Evolutionary conservation across 2,888 invertebrate species (phyloP).

Genomic region (Petrolisthes cinctipes): DNA sequence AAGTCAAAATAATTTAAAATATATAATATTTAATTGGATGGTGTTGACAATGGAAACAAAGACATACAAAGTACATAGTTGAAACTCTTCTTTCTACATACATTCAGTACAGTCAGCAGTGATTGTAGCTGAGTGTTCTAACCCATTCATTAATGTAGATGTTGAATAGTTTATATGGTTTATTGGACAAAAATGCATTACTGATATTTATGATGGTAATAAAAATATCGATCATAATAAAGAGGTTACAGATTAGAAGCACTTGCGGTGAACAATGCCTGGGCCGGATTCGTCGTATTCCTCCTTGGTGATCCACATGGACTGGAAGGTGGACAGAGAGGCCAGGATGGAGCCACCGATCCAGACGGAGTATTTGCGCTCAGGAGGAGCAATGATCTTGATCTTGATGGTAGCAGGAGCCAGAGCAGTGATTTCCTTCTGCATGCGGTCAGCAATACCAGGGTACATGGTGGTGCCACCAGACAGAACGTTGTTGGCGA

Average conservation of each 20-base stretch:
- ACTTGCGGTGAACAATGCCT: constrained; percentile 67
- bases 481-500: constrained; percentile 67
- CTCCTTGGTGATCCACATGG: constrained; percentile 66
- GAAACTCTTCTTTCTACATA: no score
- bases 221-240: background rate
- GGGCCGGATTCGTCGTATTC: constrained; percentile 67
- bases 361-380: constrained; percentile 69
- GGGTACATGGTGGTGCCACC: constrained; percentile 65
- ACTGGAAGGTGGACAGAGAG: constrained; percentile 67
- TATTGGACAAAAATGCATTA: background rate
- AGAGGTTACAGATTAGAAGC: constrained; percentile 62
- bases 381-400: constrained; percentile 68
- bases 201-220: constrained; percentile 1
- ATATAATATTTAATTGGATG: no score
- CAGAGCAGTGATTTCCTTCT: constrained; percentile 67
- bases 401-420: constrained; percentile 68
- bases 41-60: no score
- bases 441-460: constrained; percentile 65
- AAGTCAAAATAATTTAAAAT: no score
- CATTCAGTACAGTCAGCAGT: background rate
- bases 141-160: background rate
- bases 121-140: background rate
- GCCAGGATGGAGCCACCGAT: constrained; percentile 68
- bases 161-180: background rate
- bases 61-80: no score